Conservation (phyloP, 2,113 vertebrate species). For the Neotragus pygmaeus region DNA sequence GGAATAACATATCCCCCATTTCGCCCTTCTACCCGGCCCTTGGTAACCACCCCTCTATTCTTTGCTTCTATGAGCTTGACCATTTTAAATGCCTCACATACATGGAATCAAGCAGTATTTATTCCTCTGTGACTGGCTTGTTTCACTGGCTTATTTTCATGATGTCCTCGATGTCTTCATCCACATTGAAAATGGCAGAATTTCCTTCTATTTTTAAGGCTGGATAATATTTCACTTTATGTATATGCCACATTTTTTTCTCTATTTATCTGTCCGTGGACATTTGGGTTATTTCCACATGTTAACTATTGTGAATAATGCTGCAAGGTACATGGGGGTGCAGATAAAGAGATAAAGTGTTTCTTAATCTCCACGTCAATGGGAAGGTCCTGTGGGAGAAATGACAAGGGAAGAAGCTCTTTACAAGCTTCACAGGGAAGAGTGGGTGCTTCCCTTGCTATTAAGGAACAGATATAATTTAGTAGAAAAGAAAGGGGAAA, state of each 20-base stretch:
- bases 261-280: neutral
- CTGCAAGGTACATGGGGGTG: neutral
- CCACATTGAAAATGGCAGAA: neutral
- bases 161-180: neutral
- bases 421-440: neutral
- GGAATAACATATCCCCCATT: neutral
- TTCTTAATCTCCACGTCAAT: neutral
- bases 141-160: neutral
- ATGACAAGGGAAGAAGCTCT: too few species aligned
- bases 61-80: too few species aligned
- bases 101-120: neutral
- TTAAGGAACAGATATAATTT: neutral
- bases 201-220: neutral
- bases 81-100: neutral
- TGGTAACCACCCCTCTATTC: neutral
- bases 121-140: neutral
- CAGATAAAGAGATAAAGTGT: neutral
- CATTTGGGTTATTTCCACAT: neutral
- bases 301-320: neutral
- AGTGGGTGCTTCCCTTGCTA: neutral
- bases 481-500: neutral
- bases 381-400: neutral
- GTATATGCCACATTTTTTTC: neutral
- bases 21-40: rapidly evolving
- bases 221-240: neutral